Conservation (phyloP, 2,888 invertebrate species). For the Apocheima hispidaria region DNA sequence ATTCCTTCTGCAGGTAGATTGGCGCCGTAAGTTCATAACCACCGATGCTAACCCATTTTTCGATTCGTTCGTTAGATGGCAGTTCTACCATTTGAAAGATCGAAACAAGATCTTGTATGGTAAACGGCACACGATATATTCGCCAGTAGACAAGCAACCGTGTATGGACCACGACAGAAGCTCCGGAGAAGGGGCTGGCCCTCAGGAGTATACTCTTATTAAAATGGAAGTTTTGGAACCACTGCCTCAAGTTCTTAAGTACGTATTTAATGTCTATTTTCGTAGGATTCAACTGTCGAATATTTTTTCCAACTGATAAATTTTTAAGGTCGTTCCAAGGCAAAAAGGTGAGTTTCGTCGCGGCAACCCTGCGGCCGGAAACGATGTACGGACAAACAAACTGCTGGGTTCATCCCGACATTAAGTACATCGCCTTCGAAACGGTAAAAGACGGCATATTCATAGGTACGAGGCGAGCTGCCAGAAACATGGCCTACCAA, state of each 20-base stretch:
- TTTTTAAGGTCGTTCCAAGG: constrained; percentile 79
- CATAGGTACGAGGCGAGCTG: constrained; percentile 95
- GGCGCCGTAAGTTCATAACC: constrained; percentile 99
- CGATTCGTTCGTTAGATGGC: constrained; percentile 99
- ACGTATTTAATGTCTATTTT: constrained; percentile 47
- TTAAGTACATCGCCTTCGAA: constrained; percentile 95
- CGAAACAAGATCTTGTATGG: constrained; percentile 97
- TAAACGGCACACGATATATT: constrained; percentile 98
- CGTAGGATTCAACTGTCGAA: background rate
- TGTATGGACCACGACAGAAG: constrained; percentile 99
- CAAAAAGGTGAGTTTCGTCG: constrained; percentile 93
- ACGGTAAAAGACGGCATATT: constrained; percentile 91
- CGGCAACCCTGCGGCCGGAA: constrained; percentile 99
- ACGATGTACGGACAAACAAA: constrained; percentile 99
- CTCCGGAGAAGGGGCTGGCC: constrained; percentile 98
- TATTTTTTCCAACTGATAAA: background rate
- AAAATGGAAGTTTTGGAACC: constrained; percentile 95
- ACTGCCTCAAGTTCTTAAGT: constrained; percentile 90
- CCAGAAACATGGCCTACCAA: constrained; percentile 98
- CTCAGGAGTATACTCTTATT: constrained; percentile 98
- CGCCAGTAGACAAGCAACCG: constrained; percentile 98
- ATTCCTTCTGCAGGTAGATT: constrained; percentile 91
- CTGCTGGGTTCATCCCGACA: constrained; percentile 98
- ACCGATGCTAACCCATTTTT: constrained; percentile 99
- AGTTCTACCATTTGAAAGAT: constrained; percentile 94